phyloP scores from a whole-genome alignment of 2,797 vertebrate species.

The Telmatherina bonti region DNA sequence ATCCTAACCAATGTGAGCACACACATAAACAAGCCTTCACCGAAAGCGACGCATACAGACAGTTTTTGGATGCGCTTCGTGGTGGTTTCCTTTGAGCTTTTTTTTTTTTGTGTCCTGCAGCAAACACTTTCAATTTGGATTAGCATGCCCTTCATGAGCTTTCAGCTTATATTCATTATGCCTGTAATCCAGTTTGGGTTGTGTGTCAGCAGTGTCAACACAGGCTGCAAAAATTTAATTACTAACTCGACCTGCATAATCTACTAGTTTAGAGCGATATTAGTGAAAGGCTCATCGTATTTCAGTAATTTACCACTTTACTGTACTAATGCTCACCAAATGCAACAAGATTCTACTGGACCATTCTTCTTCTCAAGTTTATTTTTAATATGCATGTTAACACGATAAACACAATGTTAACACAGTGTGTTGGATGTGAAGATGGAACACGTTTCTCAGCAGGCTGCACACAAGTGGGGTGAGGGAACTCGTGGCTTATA shows the following conservation, averaged over 20 bases:
- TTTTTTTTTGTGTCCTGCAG: constrained; percentile 26
- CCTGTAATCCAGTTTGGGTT: constrained; percentile 52
- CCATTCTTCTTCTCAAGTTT: constrained; percentile 8
- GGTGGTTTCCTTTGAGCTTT: constrained; percentile 34
- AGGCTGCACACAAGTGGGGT: background rate
- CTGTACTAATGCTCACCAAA: constrained; percentile 7
- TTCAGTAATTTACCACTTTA: constrained; percentile 26
- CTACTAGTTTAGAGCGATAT: constrained; percentile 14
- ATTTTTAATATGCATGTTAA: background rate
- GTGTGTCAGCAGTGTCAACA: constrained; percentile 33
- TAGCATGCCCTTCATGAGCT: constrained; percentile 45
- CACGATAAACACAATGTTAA: too few species aligned
- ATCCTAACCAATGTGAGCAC: background rate
- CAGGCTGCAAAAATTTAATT: constrained; percentile 44
- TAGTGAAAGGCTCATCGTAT: constrained; percentile 22
- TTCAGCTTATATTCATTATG: constrained; percentile 43
- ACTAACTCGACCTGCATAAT: constrained; percentile 38
- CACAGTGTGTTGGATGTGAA: background rate
- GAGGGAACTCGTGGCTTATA: background rate
- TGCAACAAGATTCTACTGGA: constrained; percentile 22
- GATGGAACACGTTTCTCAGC: background rate
- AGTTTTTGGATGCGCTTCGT: constrained; percentile 34
- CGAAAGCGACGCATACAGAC: constrained; percentile 12
- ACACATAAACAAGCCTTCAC: constrained; percentile 21
- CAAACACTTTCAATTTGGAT: constrained; percentile 56